Conservation (phyloP, 64 coral and sea anemone species). For the Actinia equina region DNA sequence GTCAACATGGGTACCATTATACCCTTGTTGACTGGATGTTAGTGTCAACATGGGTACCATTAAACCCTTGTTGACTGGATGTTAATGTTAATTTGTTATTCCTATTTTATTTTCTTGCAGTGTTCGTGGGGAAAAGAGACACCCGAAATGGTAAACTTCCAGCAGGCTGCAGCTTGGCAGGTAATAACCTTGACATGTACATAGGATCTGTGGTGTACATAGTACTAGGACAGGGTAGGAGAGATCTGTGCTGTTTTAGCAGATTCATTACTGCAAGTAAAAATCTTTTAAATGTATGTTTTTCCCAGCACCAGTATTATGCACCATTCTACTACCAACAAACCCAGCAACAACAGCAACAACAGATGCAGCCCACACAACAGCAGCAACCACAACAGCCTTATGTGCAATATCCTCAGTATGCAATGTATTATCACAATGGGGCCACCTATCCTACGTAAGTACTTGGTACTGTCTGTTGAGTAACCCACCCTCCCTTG, state of each 20-base stretch:
- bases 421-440: slow-evolving; percentile 25
- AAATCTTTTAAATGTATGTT: background rate
- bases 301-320: slow-evolving; percentile 8
- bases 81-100: background rate
- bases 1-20: no score
- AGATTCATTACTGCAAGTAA: background rate
- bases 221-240: no score
- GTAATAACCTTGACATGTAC: background rate
- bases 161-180: slow-evolving; percentile 48
- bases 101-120: slow-evolving; percentile 16
- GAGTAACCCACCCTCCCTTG: no score
- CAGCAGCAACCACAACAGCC: slow-evolving; percentile 19
- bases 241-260: background rate
- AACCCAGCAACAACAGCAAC: slow-evolving; percentile 24
- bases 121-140: slow-evolving; percentile 87
- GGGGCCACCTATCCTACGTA: slow-evolving; percentile 5
- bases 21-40: no score
- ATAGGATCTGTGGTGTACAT: no score
- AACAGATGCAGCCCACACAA: slow-evolving; percentile 33
- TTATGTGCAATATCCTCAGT: background rate
- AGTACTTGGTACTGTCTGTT: background rate
- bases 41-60: no score
- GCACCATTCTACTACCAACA: slow-evolving; percentile 34
- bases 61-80: background rate
- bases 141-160: slow-evolving; percentile 40